A percentile compares a stretch with the other conserved stretches of the same genome.
phyloP scores from a whole-genome alignment of 2,113 vertebrate genomes.

The Nestor notabilis region DNA sequence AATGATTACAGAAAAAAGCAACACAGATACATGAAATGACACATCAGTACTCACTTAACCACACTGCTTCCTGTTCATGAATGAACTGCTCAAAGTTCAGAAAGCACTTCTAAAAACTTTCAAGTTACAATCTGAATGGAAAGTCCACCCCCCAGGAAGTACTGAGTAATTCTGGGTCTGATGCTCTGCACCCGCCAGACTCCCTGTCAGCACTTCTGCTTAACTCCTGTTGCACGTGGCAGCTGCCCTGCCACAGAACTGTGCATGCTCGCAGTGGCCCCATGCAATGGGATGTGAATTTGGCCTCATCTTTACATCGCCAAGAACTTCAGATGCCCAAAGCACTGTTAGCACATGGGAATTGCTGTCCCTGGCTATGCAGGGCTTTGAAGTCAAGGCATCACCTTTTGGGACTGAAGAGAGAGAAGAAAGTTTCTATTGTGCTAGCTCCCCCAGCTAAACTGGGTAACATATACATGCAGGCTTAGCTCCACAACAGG shows the following conservation, averaged over 20 bases:
- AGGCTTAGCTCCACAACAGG: background rate
- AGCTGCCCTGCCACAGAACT: background rate
- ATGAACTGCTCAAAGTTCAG: background rate
- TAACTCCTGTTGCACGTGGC: background rate
- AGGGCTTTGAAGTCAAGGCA: background rate
- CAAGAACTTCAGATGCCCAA: background rate
- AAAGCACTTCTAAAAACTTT: background rate
- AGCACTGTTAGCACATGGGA: background rate
- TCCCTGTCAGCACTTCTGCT: background rate
- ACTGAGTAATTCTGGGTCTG: background rate
- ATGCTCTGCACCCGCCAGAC: background rate
- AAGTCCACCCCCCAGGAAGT: background rate
- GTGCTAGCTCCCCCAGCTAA: background rate
- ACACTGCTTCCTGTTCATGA: rapidly evolving
- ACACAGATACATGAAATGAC: background rate
- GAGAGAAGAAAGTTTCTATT: background rate
- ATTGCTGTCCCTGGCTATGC: background rate
- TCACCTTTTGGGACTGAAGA: background rate
- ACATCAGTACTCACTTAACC: background rate
- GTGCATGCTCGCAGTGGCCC: rapidly evolving
- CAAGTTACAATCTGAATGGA: background rate
- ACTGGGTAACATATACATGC: background rate
- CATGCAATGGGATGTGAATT: rapidly evolving
- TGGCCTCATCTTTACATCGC: background rate
- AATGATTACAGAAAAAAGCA: background rate